Evolutionary conservation across 2,113 vertebrate genomes (phyloP), one percentile per base, ranked within the genome.

Genomic region (Megaceryle torquata): DNA sequence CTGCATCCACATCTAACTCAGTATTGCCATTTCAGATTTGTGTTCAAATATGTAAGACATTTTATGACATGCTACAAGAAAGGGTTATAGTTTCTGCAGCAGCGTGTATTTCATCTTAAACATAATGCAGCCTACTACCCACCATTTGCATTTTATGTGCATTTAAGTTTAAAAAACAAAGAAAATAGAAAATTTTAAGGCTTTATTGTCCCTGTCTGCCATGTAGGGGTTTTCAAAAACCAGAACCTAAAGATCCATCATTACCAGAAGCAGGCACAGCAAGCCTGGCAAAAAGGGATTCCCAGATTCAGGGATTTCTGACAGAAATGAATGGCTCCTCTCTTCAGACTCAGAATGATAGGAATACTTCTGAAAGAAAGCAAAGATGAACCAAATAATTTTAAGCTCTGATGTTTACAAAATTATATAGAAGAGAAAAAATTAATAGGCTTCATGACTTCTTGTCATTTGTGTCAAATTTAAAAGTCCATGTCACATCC

Each of bases 1-100:
- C 78, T 89, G 35, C 82, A 78, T 91, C 82, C 76, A 61, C 0
- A 0, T 89, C 43, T 85, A 91, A 54, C 54, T 79, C 86, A 53
- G 68, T 60, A 94, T 81, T 95, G 87, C 75, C 87, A 82, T 91
- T 96, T 91, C 13, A 17, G 41, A 85, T 95, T 63, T 87, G 60
- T 91, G 78, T 92, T 93, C 64, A 96, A 83, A 69, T 86, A 86
- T 28, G 63, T 79, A 83, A 89, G 74, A 29, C 21, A 37, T 93
- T 86, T 86, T 92, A 83, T 41, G 56, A 64, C 1, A 8, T 50
- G 18, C 57, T 41, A 71, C 61, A 63, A 41, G 20, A 88, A 19
- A 93, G 22, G 39, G 59, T 68, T 64, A 29, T 8, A 31, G n/a
- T 71, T 81, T 85, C 72, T 93, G 37, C 19, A 89, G 29, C 53